Base-by-base conservation (phyloP, 1,140 invertebrate genomes). In the Drosophila equinoxialis region DNA sequence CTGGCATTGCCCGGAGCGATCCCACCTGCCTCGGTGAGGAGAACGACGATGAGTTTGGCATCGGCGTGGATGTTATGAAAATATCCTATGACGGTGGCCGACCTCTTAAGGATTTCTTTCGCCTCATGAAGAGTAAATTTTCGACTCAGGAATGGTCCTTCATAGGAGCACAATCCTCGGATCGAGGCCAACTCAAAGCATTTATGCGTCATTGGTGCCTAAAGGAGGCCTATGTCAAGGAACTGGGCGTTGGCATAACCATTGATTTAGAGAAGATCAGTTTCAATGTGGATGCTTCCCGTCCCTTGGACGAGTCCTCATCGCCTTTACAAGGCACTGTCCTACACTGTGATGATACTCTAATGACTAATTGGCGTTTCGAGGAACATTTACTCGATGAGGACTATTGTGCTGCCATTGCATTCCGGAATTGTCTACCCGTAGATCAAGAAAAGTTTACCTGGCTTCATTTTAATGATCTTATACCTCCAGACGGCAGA, bases 221-320 rank as follows among this genome's bases (percentile, higher is more conserved):
- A n/a, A 99, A 99, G 93, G 98, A 99, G 92, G 97, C 97, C 92
- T 98, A 98, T 91, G 96, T 98, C 0, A 99, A 99, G 93, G 97
- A 98, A 67, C 93, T 96, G 55, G 98, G 98, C 20, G 93, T 96
- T 14, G 98, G 98, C 26, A 95, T 99, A 48, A 95, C 95, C 0
- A 93, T 96, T 75, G 94, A 97, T 81, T 93, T 99, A 20, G 92
- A 94, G 74, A 93, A 95, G 71, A 94, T 99, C 23, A 90, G 80
- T 67, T 99, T 99, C 92, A 89, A 93, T 70, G 93, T 96, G 11
- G 90, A 26, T 93, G 93, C 63, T 93, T 94, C 23, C 71, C 92
- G 48, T 63, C 79, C 87, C 20, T 86, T 93, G 65, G 78, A 48
- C 1, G 67, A 93, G 42, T 92, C 94, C 55, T 90, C 65, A 76